phyloP scores from a whole-genome alignment of 1,140 invertebrate genomes.

The Diplogasteroides magnus region DNA sequence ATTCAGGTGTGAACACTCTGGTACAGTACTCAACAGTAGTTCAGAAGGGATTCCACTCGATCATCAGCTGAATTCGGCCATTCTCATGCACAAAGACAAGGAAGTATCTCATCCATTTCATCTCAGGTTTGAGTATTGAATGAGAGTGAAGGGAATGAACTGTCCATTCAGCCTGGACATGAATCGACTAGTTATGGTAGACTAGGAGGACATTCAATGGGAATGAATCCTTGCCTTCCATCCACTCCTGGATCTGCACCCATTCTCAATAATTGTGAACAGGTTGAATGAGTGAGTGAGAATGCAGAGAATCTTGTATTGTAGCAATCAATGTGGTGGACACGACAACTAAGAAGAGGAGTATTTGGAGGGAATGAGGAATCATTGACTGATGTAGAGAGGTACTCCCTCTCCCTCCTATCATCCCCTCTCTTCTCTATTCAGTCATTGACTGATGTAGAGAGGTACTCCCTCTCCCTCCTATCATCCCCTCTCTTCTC shows the following conservation, averaged over 20 bases:
- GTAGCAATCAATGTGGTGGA: too few species aligned
- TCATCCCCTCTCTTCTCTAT: neutral
- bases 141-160: too few species aligned
- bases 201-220: too few species aligned
- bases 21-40: neutral
- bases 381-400: conserved; percentile 10
- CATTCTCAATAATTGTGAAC: neutral
- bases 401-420: neutral
- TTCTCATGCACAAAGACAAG: neutral
- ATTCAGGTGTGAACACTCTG: neutral
- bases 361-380: neutral
- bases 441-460: conserved; percentile 4
- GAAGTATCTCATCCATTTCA: too few species aligned
- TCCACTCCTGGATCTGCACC: neutral
- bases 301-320: too few species aligned
- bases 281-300: too few species aligned
- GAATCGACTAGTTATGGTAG: too few species aligned
- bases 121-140: too few species aligned
- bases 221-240: too few species aligned
- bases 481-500: too few species aligned
- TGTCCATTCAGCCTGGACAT: too few species aligned
- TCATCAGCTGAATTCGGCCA: conserved; percentile 7
- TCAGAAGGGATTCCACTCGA: conserved; percentile 15
- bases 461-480: conserved; percentile 15
- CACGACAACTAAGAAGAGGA: conserved; percentile 13